Evolutionary conservation across 2,113 vertebrate genomes (phyloP).

Genomic region (Platanista minor): DNA sequence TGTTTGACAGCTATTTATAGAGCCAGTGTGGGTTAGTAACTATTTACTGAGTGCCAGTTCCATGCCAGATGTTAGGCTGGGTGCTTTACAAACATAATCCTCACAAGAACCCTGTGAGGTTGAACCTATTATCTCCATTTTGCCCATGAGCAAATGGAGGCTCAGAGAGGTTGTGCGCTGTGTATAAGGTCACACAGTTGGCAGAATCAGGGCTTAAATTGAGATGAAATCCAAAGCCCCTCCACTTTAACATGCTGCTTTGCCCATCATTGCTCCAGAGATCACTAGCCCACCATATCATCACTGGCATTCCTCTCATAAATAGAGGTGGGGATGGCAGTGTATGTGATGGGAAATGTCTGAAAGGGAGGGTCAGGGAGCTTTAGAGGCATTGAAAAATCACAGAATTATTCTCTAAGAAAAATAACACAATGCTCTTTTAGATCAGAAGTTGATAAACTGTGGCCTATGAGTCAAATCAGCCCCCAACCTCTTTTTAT

Average conservation of each 20-base stretch:
- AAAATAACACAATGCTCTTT: constrained; percentile 24
- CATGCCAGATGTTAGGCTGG: not conserved
- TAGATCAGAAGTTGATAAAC: not conserved
- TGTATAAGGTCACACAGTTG: not conserved
- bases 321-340: not conserved
- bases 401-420: constrained; percentile 45
- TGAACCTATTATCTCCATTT: not conserved
- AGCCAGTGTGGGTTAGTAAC: constrained; percentile 40
- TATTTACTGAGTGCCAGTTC: constrained; percentile 28
- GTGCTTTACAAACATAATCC: not conserved
- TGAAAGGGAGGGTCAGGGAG: not conserved
- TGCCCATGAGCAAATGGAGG: not conserved
- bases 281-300: not conserved
- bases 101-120: not conserved
- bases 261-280: not conserved
- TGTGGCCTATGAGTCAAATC: not conserved
- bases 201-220: not conserved
- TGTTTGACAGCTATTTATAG: constrained; percentile 53
- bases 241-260: not conserved
- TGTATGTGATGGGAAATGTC: not conserved
- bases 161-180: not conserved
- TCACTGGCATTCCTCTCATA: not conserved
- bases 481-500: constrained; percentile 6
- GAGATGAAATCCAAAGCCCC: not conserved
- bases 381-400: not conserved